These are phyloP conservation scores for Osmerus eperlanus DNA, from an alignment of 2,113 vertebrate genomes.

Conservation along the genomic window DNA sequence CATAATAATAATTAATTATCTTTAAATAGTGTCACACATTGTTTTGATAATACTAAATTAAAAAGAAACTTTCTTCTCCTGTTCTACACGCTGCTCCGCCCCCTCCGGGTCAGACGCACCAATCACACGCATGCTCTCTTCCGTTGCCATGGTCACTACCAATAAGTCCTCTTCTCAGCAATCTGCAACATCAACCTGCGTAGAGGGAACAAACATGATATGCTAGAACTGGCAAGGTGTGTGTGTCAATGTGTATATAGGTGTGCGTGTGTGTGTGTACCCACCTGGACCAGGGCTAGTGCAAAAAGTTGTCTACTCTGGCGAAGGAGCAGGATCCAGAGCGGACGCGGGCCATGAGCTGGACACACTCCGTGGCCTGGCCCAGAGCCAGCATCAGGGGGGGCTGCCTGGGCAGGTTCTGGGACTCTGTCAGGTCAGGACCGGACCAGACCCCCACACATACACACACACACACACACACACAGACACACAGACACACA, in stretches of 20 bases:
- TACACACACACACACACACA: neutral
- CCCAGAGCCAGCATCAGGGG: constrained; percentile 95
- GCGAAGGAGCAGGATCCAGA: constrained; percentile 97
- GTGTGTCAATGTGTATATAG: neutral
- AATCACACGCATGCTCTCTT: constrained; percentile 69
- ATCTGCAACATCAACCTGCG: constrained; percentile 70
- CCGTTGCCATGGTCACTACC: constrained; percentile 64
- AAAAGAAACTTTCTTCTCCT: constrained; percentile 72
- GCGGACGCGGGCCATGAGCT: constrained; percentile 93
- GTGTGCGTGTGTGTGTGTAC: constrained; percentile 7
- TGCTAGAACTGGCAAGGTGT: constrained; percentile 11
- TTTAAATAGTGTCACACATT: constrained; percentile 85
- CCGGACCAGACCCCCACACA: constrained; percentile 12
- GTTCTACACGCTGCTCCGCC: constrained; percentile 49
- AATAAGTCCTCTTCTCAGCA: constrained; percentile 69
- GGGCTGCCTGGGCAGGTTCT: constrained; percentile 98
- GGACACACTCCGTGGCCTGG: constrained; percentile 95
- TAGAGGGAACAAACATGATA: constrained; percentile 34
- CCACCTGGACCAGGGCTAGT: constrained; percentile 81
- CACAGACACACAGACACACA: neutral
- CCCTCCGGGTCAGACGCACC: constrained; percentile 61
- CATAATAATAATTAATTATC: constrained; percentile 76
- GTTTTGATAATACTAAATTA: constrained; percentile 83
- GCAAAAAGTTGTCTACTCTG: constrained; percentile 99
- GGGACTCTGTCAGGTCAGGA: constrained; percentile 80